Base-by-base conservation (phyloP, 2,797 vertebrate species). In the Gallinago solitaria region DNA sequence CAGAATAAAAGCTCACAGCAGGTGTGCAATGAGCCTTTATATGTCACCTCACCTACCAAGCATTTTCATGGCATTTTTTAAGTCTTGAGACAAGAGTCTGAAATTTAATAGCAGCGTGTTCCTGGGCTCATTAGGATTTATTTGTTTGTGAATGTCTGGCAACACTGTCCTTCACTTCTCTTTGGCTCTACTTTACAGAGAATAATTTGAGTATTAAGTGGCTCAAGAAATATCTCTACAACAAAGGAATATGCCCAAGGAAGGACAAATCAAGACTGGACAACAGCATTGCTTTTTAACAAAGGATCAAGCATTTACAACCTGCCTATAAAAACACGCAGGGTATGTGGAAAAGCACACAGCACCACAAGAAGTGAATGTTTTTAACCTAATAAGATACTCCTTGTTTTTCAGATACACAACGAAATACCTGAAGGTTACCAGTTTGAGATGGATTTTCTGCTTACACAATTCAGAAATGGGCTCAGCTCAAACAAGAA, bases 61-160 rank as follows among this genome's bases (percentile, higher is more conserved):
- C 30, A 57, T 59, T 96, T 77, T 35, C 82, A 30, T 3, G 73
- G 71, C 68, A 20, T 53, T 83, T 67, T 37, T 65, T 57, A 61
- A 61, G 83, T 87, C 84, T 90, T 59, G 60, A 95, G 84, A 73
- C 85, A 9, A 30, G 70, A 89, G 63, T 32, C 80, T 87, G 87
- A 61, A 65, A 87, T 96, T 80, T 82, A 82, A 93, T 59, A 67
- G 79, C 28, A 23, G 65, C 43, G 85, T 75, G 48, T 83, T 96
- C 93, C 93, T 83, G 90, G 94, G 87, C 90, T 96, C 95, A 37
- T 96, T 93, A 95, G 93, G 94, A 85, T 93, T 97, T 95, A 93
- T 96, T 76, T 94, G 92, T 96, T 93, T 80, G 87, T 50, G 86
- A 61, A 61, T 18, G 45, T 60, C 81, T 81, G 70, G 70, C 51